Conservation (phyloP, 2,797 vertebrate genomes). For the Xenopus petersii region DNA sequence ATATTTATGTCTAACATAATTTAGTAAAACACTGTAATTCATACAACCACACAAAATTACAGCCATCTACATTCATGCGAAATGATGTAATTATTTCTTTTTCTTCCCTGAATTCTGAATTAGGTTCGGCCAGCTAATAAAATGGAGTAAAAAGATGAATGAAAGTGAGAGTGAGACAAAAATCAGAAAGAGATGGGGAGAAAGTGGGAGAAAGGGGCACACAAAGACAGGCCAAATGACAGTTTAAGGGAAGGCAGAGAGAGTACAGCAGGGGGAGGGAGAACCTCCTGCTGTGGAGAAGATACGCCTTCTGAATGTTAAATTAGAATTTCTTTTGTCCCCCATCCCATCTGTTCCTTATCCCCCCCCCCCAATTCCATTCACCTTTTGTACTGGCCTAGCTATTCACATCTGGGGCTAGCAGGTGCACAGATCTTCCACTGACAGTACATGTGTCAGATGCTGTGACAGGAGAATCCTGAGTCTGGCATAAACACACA, state of each 20-base stretch:
- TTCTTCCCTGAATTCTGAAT: neutral
- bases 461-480: neutral
- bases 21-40: too few species aligned
- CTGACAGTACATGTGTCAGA: constrained; percentile 26
- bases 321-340: constrained; percentile 13
- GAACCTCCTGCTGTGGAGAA: constrained; percentile 8
- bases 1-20: too few species aligned
- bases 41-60: too few species aligned
- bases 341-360: constrained; percentile 23
- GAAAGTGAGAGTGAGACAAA: neutral
- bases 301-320: constrained; percentile 29
- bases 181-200: neutral
- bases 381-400: constrained; percentile 22
- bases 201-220: constrained; percentile 1
- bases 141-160: neutral
- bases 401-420: constrained; percentile 34
- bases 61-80: too few species aligned
- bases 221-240: constrained; percentile 14
- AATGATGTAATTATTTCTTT: neutral
- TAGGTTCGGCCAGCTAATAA: neutral
- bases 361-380: constrained; percentile 7
- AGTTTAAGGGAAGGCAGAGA: constrained; percentile 15
- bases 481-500: neutral
- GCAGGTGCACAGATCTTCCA: constrained; percentile 21
- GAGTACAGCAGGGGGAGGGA: constrained; percentile 12